Percentiles rank a stretch among this genome's conserved stretches.
Conservation (phyloP, 2,888 invertebrate genomes). For the Xestia xanthographa region DNA sequence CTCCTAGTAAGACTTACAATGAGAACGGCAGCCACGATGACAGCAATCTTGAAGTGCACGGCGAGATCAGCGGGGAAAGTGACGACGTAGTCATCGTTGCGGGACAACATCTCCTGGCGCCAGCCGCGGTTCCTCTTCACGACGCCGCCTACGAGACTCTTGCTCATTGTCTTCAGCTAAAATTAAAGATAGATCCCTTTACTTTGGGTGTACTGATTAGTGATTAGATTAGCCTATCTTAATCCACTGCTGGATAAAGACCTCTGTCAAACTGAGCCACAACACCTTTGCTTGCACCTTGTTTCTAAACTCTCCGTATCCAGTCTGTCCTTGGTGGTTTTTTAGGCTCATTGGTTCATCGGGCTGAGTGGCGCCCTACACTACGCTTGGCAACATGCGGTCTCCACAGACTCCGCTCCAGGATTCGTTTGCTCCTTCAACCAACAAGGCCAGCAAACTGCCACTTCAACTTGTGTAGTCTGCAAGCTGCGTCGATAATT, state of each 20-base stretch:
- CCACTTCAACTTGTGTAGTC: background rate
- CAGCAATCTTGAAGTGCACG: constrained; percentile 31
- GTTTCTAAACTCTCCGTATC: background rate
- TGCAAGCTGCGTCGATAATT: background rate
- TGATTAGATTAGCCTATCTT: background rate
- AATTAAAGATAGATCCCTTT: background rate
- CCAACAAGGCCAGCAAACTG: background rate
- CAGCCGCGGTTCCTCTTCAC: constrained; percentile 31
- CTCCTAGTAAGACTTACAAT: constrained; percentile 15
- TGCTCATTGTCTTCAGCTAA: constrained; percentile 72
- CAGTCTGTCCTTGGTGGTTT: background rate
- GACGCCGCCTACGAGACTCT: constrained; percentile 71
- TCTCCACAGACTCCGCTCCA: background rate
- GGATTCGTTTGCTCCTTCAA: background rate
- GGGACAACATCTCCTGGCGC: constrained; percentile 46
- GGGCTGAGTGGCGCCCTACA: background rate
- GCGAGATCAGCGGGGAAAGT: constrained; percentile 35
- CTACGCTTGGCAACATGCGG: background rate
- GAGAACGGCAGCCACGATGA: constrained; percentile 6
- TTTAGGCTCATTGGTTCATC: background rate
- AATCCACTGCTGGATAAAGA: background rate
- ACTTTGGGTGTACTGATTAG: background rate
- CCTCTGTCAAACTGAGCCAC: background rate
- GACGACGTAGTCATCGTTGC: constrained; percentile 25
- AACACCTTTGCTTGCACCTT: background rate